Base-by-base conservation (phyloP, 1,140 invertebrate species). In the Pseudomyrmex flavicornis region DNA sequence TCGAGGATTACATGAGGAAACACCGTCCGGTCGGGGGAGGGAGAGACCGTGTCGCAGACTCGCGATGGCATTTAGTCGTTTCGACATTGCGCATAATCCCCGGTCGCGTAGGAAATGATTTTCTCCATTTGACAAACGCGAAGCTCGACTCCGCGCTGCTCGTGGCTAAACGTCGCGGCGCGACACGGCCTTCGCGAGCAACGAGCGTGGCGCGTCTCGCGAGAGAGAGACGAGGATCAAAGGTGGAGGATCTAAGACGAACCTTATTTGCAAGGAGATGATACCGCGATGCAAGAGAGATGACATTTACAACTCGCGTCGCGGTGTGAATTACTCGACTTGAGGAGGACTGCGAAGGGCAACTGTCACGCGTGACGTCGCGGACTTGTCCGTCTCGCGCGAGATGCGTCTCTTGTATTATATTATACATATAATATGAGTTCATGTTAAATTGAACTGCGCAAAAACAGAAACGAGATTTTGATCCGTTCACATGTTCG, bases 291-390 rank as follows among this genome's bases (percentile, higher is more conserved):
- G 20, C 2, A 12, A 20, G 35, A 20, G 15, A 5, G 17, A 22
- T 59, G 76, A 80, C 56, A 80, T 80, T 80, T 80, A 35, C 54
- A 80, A 80, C 76, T 80, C 70, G 76, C 66, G 35, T 46, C 54
- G 52, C 44, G 66, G 44, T 80, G 76, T 61, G 66, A 80, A 80
- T 80, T 72, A 80, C 54, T 70, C 48, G 35, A 13, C 17, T 58
- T 50, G 63, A 35, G 35, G 35, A 35, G 5, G 12, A 58, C 44
- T 56, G n/a, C 52, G 54, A 10, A 12, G 9, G 13, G 20, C 20
- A 61, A 35, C 10, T 17, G 72, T 52, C 48, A 7, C 54, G 56
- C 61, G n/a, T 48, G 54, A 58, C 15, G 54, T 58, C 59, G 46
- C 58, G 54, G 22, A 17, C 46, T 46, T 12, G 9, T 26, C 2